Conservation (phyloP, 1,140 invertebrate species). For the Drosophila hydei region DNA sequence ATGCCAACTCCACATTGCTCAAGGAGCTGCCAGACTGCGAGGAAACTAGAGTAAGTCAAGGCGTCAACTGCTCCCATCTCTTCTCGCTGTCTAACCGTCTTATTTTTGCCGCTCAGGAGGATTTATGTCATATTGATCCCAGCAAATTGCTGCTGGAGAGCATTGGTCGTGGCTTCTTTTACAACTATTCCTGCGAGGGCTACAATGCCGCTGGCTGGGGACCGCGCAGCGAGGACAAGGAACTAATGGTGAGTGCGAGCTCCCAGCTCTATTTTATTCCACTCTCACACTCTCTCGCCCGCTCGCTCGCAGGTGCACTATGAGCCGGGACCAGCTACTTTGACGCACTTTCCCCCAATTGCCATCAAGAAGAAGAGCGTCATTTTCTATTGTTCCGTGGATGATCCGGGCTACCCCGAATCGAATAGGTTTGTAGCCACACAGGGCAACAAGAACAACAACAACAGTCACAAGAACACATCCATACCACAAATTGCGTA, state of each 20-base stretch:
- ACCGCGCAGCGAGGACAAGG: slow-evolving; percentile 88
- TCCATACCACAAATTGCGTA: slow-evolving; percentile 54
- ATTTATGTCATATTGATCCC: slow-evolving; percentile 92
- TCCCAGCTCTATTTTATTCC: background rate
- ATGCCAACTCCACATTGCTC: slow-evolving; percentile 91
- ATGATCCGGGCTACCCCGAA: slow-evolving; percentile 91
- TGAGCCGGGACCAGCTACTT: slow-evolving; percentile 89
- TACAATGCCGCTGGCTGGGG: slow-evolving; percentile 94
- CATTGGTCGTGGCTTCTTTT: slow-evolving; percentile 93
- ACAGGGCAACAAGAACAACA: slow-evolving; percentile 30
- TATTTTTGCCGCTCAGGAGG: slow-evolving; percentile 51
- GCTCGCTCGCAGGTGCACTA: slow-evolving; percentile 83
- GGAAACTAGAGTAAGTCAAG: slow-evolving; percentile 63
- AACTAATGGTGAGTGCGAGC: slow-evolving; percentile 84
- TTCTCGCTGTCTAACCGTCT: background rate
- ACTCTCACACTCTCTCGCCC: background rate
- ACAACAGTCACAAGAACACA: slow-evolving; percentile 24
- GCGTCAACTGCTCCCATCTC: background rate
- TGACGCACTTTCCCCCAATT: slow-evolving; percentile 89
- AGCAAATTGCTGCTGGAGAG: slow-evolving; percentile 92
- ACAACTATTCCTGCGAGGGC: slow-evolving; percentile 96
- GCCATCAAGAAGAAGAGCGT: slow-evolving; percentile 92
- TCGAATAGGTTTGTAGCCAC: slow-evolving; percentile 84
- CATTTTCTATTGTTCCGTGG: slow-evolving; percentile 91
- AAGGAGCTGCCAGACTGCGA: slow-evolving; percentile 93